Conservation (phyloP, 2,888 invertebrate species). For the Plebejus melissa region DNA sequence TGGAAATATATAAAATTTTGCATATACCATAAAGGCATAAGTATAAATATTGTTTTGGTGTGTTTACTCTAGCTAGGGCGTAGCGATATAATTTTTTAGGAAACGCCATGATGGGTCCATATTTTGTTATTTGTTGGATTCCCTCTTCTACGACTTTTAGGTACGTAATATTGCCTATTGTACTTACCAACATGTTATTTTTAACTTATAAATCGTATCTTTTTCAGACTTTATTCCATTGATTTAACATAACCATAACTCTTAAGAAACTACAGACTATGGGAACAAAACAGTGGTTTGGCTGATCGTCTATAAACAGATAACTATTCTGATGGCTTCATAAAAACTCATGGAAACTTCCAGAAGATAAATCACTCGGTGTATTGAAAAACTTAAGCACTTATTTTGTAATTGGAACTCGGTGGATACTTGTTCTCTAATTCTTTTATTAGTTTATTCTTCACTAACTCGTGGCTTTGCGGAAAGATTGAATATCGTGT, state of each 20-base stretch:
- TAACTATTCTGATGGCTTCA: constrained; percentile 11
- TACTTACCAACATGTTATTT: too few species aligned
- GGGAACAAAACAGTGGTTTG: background rate
- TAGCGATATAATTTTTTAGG: too few species aligned
- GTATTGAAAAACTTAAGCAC: constrained; percentile 30
- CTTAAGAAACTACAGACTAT: background rate
- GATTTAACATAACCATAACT: background rate
- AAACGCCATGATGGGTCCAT: too few species aligned
- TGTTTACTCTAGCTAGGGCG: too few species aligned
- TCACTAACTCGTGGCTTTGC: background rate
- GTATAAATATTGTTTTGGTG: too few species aligned
- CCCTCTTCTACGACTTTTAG: too few species aligned
- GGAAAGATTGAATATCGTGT: background rate
- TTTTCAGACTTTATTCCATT: background rate
- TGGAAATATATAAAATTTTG: background rate
- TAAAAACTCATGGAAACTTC: constrained; percentile 16
- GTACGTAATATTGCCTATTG: too few species aligned
- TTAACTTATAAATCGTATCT: background rate
- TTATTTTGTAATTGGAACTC: constrained; percentile 25
- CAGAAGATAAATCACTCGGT: constrained; percentile 24
- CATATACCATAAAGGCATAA: background rate
- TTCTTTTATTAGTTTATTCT: constrained; percentile 20
- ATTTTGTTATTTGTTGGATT: too few species aligned
- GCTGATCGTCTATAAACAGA: background rate
- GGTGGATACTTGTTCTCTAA: constrained; percentile 13